Conservation (phyloP, 2,888 invertebrate species). For the Nomada ruficornis region DNA sequence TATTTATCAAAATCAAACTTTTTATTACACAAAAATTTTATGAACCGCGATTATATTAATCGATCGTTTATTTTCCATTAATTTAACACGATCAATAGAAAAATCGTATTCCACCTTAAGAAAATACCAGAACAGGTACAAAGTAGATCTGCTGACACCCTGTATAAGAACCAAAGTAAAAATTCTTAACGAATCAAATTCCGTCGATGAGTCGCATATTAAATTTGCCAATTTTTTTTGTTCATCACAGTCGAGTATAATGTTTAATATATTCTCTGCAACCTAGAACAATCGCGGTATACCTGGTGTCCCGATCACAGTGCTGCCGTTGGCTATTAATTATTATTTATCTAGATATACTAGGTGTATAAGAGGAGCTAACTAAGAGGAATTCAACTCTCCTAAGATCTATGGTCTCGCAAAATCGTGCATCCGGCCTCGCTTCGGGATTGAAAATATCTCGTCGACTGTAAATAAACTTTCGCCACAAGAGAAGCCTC, state of each 20-base stretch:
- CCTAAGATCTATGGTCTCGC: slow-evolving; percentile 61
- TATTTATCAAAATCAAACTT: too few relatives aligned
- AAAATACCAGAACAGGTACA: not conserved
- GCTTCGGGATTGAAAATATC: slow-evolving; percentile 71
- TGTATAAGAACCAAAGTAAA: slow-evolving; percentile 25
- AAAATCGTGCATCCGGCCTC: slow-evolving; percentile 67
- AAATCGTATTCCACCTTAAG: not conserved
- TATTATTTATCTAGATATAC: slow-evolving; percentile 53
- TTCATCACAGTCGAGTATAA: not conserved
- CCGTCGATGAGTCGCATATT: not conserved
- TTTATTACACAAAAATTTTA: too few relatives aligned
- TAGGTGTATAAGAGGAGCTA: slow-evolving; percentile 37
- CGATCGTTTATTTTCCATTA: not conserved
- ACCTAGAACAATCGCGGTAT: not conserved
- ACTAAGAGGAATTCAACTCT: slow-evolving; percentile 40
- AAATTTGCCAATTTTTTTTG: not conserved
- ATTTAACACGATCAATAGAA: not conserved
- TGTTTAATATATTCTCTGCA: not conserved
- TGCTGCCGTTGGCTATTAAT: slow-evolving; percentile 41
- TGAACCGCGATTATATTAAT: not conserved
- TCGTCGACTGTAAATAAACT: slow-evolving; percentile 75
- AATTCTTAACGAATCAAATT: not conserved
- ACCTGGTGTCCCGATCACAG: slow-evolving; percentile 1
- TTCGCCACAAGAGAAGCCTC: slow-evolving; percentile 67
- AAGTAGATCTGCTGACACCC: not conserved